A percentile compares a stretch with the other conserved stretches of the same genome.
Evolutionary conservation across 2,113 vertebrate genomes (phyloP).

Genomic region (Mormyrus iriodes): DNA sequence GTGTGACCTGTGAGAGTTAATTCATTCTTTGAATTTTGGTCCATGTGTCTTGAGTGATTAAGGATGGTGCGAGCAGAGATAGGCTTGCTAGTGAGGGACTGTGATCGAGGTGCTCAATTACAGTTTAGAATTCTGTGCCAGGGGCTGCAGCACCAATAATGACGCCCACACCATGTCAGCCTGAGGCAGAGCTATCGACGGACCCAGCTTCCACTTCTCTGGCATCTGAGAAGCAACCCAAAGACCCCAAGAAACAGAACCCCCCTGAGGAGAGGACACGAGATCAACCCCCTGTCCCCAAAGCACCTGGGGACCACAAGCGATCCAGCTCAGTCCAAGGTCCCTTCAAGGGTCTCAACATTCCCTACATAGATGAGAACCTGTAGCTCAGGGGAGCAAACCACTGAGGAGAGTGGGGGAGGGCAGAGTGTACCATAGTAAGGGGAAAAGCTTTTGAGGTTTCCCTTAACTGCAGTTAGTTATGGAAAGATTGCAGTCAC

Average conservation of each 20-base stretch:
- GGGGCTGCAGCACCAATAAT: neutral
- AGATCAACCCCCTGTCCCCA: neutral
- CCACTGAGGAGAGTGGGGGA: neutral
- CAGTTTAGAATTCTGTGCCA: neutral
- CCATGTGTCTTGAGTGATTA: neutral
- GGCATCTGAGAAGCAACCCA: neutral
- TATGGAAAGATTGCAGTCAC: neutral
- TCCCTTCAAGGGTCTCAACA: constrained; percentile 67
- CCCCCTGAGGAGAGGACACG: neutral
- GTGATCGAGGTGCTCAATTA: neutral
- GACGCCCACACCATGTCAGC: neutral
- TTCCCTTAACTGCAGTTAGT: neutral
- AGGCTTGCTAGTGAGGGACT: neutral
- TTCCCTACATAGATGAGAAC: constrained; percentile 67
- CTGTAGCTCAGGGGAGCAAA: neutral
- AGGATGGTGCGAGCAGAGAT: neutral
- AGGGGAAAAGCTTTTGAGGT: neutral
- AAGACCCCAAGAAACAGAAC: no score
- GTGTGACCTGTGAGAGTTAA: neutral
- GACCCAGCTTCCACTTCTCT: neutral
- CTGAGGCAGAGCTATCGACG: neutral
- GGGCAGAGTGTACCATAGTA: neutral
- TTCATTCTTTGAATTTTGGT: neutral
- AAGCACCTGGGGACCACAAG: no score
- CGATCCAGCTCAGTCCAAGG: neutral